These are phyloP conservation scores for Protula sp. DNA, from an alignment of 2,888 invertebrate genomes.

Conservation along the genomic window DNA sequence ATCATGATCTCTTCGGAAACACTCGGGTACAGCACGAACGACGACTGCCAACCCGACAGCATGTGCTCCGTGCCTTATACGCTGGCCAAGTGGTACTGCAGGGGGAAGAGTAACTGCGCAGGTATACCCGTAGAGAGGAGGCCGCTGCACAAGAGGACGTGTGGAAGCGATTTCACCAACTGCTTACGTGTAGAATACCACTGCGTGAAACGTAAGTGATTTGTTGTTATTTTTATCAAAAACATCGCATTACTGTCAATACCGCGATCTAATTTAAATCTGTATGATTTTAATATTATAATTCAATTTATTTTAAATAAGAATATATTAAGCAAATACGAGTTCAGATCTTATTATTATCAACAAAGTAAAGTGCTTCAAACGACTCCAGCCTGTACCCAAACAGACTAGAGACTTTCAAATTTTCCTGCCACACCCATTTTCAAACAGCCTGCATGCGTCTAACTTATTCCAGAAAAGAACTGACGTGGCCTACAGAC, in stretches of 20 bases:
- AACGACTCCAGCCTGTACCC: too few relatives aligned
- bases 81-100: conserved; percentile 23
- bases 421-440: too few relatives aligned
- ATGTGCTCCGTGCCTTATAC: conserved; percentile 21
- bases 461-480: too few relatives aligned
- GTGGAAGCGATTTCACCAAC: conserved; percentile 24
- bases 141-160: conserved; percentile 19
- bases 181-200: conserved; percentile 22
- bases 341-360: too few relatives aligned
- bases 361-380: too few relatives aligned
- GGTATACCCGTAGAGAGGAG: conserved; percentile 23
- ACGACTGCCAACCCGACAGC: conserved; percentile 11
- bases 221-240: too few relatives aligned
- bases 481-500: too few relatives aligned
- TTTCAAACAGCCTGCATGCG: too few relatives aligned
- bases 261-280: neutral
- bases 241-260: neutral
- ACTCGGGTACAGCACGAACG: conserved; percentile 12
- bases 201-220: conserved; percentile 19
- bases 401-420: too few relatives aligned
- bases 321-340: too few relatives aligned
- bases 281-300: neutral
- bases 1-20: conserved; percentile 16
- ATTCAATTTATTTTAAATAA: neutral
- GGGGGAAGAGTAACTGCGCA: conserved; percentile 18